Evolutionary conservation across 2,797 vertebrate genomes (phyloP), one percentile per base, ranked within the genome.

Genomic region (Leuciscus waleckii): DNA sequence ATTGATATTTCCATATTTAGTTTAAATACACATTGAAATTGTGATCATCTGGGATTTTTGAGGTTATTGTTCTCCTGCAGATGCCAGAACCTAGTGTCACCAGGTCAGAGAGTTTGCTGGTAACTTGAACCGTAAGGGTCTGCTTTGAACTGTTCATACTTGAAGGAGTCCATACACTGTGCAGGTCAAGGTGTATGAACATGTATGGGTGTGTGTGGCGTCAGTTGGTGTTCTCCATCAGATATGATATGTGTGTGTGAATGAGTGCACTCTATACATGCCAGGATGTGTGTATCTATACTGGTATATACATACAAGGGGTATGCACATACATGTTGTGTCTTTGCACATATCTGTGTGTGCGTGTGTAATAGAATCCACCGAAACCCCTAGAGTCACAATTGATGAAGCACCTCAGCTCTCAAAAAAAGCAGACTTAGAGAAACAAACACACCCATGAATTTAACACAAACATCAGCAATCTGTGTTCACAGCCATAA

Each of bases 21-120:
- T 39, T 23, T 35, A 35, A 26, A 26, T 71, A 39, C 37, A 68
- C 19, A 54, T 10, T 43, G 9, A 26, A 84, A 35, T 23, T 11
- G 54, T 71, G 56, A 19, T 67, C 1, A 56, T 69, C 26, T 76
- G 7, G 29, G 19, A 78, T 63, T 21, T 17, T 63, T 76, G 2
- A 29, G 10, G 43, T 35, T 32, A 70, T 63, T 65, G 77, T 41
- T 49, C 41, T 63, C 80, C 41, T 81, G 58, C 82, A 86, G 90
- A 92, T 93, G 75, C 26, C 51, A 92, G 86, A 85, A 93, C 94
- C 89, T 90, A 43, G 76, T n/a, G 83, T 86, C 87, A 83, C 82
- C 87, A 92, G 91, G 91, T 93, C 91, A 93, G 84, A 74, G 89
- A 89, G 93, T 93, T 93, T 92, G 91, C 78, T 14, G 68, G 92